phyloP scores from a whole-genome alignment of 2,888 invertebrate species.

The Deroplatys truncata region DNA sequence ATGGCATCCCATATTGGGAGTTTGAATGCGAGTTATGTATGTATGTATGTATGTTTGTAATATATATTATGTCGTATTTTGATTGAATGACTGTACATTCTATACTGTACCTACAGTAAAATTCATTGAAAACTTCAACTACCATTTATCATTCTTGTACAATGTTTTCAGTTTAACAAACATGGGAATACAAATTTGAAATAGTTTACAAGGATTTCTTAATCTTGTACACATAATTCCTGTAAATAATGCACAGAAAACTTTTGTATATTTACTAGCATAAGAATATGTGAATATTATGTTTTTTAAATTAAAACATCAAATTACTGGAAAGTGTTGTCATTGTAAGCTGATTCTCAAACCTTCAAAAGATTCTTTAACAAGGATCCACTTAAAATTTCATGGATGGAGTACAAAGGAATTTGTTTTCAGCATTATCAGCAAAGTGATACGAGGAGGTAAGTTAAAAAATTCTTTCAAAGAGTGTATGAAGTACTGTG shows the following conservation, averaged over 20 bases:
- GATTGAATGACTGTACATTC: conserved; percentile 29
- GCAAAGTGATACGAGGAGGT: no score
- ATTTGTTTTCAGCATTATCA: no score
- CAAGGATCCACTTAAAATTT: no score
- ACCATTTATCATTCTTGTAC: conserved; percentile 5
- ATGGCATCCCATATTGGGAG: conserved; percentile 31
- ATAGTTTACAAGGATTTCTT: conserved; percentile 22
- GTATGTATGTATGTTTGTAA: conserved; percentile 33
- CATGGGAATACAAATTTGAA: conserved; percentile 1
- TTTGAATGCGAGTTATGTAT: conserved; percentile 14
- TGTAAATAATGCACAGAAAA: conserved; percentile 27
- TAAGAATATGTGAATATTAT: conserved; percentile 13
- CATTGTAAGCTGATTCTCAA: not conserved
- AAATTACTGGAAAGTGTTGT: not conserved
- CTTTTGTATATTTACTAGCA: conserved; percentile 20
- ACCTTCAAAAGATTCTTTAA: no score
- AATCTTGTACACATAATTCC: conserved; percentile 21
- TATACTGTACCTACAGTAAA: conserved; percentile 28
- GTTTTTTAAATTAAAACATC: conserved; percentile 14
- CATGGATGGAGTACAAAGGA: no score
- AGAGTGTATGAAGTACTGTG: no score
- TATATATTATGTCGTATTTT: conserved; percentile 21
- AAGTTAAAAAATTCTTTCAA: no score
- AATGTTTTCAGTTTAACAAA: conserved; percentile 7
- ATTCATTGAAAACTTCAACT: conserved; percentile 18